A percentile compares a stretch with the other conserved stretches of the same genome.
These are phyloP conservation scores for Enteromius paludinosus DNA, from an alignment of 2,797 vertebrate species.

Conservation along the genomic window DNA sequence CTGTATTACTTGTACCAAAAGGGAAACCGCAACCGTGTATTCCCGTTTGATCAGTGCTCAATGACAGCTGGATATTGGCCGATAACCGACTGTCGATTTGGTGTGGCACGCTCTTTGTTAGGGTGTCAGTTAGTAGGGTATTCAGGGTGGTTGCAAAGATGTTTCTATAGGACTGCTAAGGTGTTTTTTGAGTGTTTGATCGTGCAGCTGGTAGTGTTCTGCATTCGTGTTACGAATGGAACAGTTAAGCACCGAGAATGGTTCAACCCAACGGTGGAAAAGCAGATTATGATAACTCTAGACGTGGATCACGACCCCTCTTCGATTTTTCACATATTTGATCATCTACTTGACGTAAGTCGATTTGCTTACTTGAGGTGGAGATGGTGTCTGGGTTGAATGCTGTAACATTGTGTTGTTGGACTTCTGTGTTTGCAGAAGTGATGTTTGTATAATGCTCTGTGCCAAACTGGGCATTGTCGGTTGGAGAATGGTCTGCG, in stretches of 20 bases:
- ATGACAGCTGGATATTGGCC: not conserved
- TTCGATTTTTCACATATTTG: not conserved
- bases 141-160: not conserved
- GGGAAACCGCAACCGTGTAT: not conserved
- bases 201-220: not conserved
- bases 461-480: constrained; percentile 72
- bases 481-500: constrained; percentile 75
- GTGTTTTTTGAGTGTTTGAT: not conserved
- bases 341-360: not conserved
- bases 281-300: not conserved
- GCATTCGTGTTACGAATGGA: too few species aligned
- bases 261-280: not conserved
- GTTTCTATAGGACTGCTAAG: not conserved
- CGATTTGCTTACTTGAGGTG: constrained; percentile 81
- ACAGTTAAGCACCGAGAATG: not conserved
- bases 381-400: constrained; percentile 75
- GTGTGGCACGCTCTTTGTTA: not conserved
- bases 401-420: constrained; percentile 72
- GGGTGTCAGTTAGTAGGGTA: not conserved
- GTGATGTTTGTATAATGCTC: constrained; percentile 76
- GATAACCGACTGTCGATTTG: not conserved
- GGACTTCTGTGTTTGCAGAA: constrained; percentile 77
- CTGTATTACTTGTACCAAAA: not conserved
- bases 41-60: too few species aligned
- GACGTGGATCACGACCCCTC: not conserved